phyloP scores from a whole-genome alignment of 2,888 invertebrate genomes.

The Philhelius pedissequus region DNA sequence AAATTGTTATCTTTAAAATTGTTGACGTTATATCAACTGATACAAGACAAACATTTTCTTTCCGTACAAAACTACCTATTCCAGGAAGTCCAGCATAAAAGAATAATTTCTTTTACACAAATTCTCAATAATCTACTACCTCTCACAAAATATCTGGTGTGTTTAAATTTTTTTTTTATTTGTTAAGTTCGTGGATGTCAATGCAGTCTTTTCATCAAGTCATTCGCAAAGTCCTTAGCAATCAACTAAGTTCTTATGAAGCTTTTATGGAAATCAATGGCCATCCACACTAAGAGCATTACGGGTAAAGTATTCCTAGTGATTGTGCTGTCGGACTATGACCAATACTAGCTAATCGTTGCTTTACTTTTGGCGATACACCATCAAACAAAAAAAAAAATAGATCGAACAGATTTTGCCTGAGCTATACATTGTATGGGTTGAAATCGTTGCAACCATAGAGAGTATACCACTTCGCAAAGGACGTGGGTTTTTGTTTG shows the following conservation, averaged over 20 bases:
- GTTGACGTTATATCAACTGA: no score
- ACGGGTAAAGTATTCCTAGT: neutral
- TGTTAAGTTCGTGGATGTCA: neutral
- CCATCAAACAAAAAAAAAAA: neutral
- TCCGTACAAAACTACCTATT: no score
- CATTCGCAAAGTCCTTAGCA: slow-evolving; percentile 13
- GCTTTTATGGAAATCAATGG: slow-evolving; percentile 31
- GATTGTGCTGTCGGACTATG: neutral
- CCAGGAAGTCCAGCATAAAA: no score
- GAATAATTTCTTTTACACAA: no score
- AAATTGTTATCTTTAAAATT: no score
- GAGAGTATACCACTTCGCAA: neutral
- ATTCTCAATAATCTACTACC: no score
- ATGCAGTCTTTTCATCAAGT: neutral
- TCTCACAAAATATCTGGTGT: no score
- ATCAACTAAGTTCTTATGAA: neutral
- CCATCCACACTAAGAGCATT: neutral
- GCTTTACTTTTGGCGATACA: neutral
- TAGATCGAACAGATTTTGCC: neutral
- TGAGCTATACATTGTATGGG: neutral
- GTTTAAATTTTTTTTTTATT: neutral
- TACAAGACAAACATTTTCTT: no score
- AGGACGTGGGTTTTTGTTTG: neutral
- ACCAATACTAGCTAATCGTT: neutral
- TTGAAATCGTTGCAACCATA: neutral